phyloP scores from a whole-genome alignment of 1,140 invertebrate genomes.

The Heterodera carotae region DNA sequence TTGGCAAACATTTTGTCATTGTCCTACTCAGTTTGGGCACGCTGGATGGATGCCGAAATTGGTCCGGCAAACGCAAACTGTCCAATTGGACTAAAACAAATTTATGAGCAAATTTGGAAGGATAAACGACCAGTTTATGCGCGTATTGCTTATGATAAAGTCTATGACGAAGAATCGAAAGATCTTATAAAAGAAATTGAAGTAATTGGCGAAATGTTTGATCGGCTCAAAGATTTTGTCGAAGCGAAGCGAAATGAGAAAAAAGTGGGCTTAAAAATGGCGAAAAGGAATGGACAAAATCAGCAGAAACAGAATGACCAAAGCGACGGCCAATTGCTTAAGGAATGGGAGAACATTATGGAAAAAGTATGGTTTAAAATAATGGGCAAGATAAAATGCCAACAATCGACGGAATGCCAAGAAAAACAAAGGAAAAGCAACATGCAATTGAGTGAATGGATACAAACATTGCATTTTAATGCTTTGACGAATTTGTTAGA shows the following conservation, averaged over 20 bases:
- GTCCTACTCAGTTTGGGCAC: neutral
- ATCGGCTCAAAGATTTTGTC: neutral
- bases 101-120: neutral
- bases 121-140: neutral
- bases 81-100: neutral
- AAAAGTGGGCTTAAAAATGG: neutral
- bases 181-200: neutral
- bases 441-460: neutral
- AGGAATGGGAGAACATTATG: neutral
- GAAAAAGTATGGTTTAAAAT: neutral
- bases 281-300: neutral
- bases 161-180: neutral
- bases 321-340: neutral
- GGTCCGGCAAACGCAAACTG: neutral
- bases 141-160: neutral
- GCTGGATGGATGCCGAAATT: neutral
- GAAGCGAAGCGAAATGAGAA: neutral
- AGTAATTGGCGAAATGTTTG: neutral
- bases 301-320: neutral
- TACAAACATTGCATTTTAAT: neutral
- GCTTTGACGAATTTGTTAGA: neutral
- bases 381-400: neutral
- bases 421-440: neutral
- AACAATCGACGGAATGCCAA: neutral
- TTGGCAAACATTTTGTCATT: neutral